Conservation (phyloP, 2,113 vertebrate genomes). For the Centropus unirufus region DNA sequence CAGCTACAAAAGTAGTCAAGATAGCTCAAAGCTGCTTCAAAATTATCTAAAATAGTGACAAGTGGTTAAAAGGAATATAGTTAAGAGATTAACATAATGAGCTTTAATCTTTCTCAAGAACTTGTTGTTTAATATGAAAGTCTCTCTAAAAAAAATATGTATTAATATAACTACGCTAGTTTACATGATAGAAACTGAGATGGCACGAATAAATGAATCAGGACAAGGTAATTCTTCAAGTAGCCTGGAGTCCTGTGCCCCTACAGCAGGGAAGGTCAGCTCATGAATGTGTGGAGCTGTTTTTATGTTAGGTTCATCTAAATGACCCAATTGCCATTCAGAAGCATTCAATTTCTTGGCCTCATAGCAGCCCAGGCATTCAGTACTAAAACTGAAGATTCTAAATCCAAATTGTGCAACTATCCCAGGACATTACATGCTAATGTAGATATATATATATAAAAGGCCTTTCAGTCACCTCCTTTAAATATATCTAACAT, state of each 20-base stretch:
- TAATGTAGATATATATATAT: not conserved
- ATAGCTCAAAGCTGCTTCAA: not conserved
- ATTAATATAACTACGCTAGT: not conserved
- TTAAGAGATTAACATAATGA: not conserved
- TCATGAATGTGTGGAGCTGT: no score
- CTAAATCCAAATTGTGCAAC: not conserved
- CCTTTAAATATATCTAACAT: not conserved
- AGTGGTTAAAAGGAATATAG: not conserved
- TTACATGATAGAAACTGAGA: not conserved
- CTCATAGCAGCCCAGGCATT: not conserved
- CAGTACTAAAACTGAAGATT: not conserved
- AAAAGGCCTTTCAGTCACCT: not conserved
- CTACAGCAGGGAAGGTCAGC: not conserved
- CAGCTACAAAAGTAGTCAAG: not conserved
- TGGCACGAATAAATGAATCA: not conserved
- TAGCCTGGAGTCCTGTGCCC: not conserved
- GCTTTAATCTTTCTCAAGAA: not conserved
- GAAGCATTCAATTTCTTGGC: not conserved
- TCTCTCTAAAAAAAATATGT: not conserved
- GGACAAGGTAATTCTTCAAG: not conserved
- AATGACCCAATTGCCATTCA: rapidly evolving
- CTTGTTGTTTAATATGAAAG: not conserved
- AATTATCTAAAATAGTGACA: rapidly evolving
- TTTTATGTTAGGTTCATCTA: not conserved
- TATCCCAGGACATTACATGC: not conserved